A percentile compares a stretch with the other conserved stretches of the same genome.
These are phyloP conservation scores for Drosophila malerkotliana DNA, from an alignment of 1,140 invertebrate genomes.

Conservation along the genomic window DNA sequence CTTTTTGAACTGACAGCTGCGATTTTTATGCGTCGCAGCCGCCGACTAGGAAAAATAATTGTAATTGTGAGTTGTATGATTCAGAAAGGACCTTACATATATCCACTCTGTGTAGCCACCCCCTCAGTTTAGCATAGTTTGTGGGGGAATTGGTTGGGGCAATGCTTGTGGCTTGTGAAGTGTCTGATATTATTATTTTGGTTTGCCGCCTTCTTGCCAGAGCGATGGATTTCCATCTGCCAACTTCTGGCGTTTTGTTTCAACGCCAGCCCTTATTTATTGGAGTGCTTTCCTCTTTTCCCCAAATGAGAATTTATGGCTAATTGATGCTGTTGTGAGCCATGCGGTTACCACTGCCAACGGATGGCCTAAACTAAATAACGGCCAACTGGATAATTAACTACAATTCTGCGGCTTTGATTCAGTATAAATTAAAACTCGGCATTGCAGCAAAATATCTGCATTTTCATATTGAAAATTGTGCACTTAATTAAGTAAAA, in stretches of 20 bases:
- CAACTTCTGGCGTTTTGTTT: not conserved
- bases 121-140: constrained; percentile 7
- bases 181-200: constrained; percentile 37
- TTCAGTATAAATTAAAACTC: constrained; percentile 32
- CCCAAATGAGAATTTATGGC: constrained; percentile 70
- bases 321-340: constrained; percentile 57
- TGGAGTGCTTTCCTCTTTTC: constrained; percentile 24
- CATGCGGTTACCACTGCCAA: constrained; percentile 15
- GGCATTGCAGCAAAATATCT: constrained; percentile 53
- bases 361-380: constrained; percentile 23
- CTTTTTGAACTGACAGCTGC: constrained; percentile 81
- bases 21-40: constrained; percentile 73
- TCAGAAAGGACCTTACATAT: constrained; percentile 4
- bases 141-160: not conserved
- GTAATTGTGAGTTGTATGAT: constrained; percentile 69
- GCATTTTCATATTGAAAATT: constrained; percentile 30
- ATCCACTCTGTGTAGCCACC: not conserved
- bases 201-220: constrained; percentile 35
- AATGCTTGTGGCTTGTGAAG: constrained; percentile 30
- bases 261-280: constrained; percentile 45
- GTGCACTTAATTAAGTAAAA: constrained; percentile 56
- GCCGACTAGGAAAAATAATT: constrained; percentile 71
- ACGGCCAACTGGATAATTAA: constrained; percentile 19
- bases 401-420: constrained; percentile 27
- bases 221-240: constrained; percentile 41